These are phyloP conservation scores for Eriosoma lanigerum DNA, from an alignment of 1,140 invertebrate species.

Conservation along the genomic window DNA sequence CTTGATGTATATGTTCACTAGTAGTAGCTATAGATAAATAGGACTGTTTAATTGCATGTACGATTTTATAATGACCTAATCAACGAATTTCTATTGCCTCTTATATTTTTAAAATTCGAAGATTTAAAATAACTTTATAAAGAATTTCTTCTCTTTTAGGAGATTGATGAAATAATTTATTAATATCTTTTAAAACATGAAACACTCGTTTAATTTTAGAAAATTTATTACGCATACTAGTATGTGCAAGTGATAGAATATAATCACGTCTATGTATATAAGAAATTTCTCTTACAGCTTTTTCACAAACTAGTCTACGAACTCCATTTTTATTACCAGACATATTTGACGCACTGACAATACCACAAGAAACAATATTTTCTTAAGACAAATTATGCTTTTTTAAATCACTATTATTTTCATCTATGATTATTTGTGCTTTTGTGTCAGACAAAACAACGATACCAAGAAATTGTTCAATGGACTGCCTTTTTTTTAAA, in stretches of 20 bases:
- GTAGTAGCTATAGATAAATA: slow-evolving; percentile 18
- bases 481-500: slow-evolving; percentile 16
- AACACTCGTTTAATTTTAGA: slow-evolving; percentile 16
- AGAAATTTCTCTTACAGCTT: neutral
- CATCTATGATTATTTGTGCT: slow-evolving; percentile 1
- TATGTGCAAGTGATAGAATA: slow-evolving; percentile 6
- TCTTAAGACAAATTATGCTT: neutral
- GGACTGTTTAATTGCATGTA: neutral
- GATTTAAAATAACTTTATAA: neutral
- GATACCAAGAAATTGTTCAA: neutral
- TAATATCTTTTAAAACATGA: slow-evolving; percentile 18
- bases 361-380: slow-evolving; percentile 21
- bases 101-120: neutral
- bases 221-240: slow-evolving; percentile 27
- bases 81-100: slow-evolving; percentile 19
- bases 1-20: slow-evolving; percentile 29
- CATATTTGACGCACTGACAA: slow-evolving; percentile 11
- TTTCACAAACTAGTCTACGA: neutral
- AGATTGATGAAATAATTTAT: slow-evolving; percentile 9
- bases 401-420: neutral
- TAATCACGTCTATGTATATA: slow-evolving; percentile 2
- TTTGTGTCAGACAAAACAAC: neutral
- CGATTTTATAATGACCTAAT: neutral
- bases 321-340: slow-evolving; percentile 8
- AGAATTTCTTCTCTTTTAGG: slow-evolving; percentile 13